Percentiles rank a stretch among this genome's conserved stretches.
Conservation (phyloP, 2,888 invertebrate genomes). For the Marronus borbonicus region DNA sequence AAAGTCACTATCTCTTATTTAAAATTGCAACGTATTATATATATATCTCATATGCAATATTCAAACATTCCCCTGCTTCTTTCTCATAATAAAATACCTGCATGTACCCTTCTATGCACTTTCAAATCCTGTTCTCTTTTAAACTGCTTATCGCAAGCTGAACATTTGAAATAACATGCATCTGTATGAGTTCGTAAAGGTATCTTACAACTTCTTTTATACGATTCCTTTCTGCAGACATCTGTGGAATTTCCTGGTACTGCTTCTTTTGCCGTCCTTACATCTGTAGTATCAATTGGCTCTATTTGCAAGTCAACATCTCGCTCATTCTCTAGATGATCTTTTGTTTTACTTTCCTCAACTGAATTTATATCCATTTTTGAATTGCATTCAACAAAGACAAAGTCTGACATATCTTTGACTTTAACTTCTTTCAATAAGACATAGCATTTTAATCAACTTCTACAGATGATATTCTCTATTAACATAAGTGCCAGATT, state of each 20-base stretch:
- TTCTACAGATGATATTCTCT: no score
- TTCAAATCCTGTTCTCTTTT: slow-evolving; percentile 70
- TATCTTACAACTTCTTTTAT: not conserved
- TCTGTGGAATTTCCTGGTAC: no score
- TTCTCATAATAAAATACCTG: slow-evolving; percentile 61
- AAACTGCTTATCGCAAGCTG: slow-evolving; percentile 69
- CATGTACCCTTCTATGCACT: slow-evolving; percentile 71
- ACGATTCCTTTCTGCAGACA: no score
- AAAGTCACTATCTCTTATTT: no score
- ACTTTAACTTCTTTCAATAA: slow-evolving; percentile 36
- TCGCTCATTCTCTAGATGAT: slow-evolving; percentile 44
- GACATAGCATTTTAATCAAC: no score
- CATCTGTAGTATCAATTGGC: slow-evolving; percentile 8
- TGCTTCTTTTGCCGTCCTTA: no score
- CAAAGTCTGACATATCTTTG: slow-evolving; percentile 60
- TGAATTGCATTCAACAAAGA: slow-evolving; percentile 66
- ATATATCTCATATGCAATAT: no score
- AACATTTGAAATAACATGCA: slow-evolving; percentile 69
- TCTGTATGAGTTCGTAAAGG: slow-evolving; percentile 66
- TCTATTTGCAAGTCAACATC: slow-evolving; percentile 56
- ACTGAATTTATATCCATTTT: slow-evolving; percentile 61
- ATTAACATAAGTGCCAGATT: no score
- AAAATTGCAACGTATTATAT: no score
- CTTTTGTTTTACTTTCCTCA: slow-evolving; percentile 58
- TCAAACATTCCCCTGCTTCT: not conserved